Conservation (phyloP, 2,797 vertebrate genomes). For the Denticeps clupeoides region DNA sequence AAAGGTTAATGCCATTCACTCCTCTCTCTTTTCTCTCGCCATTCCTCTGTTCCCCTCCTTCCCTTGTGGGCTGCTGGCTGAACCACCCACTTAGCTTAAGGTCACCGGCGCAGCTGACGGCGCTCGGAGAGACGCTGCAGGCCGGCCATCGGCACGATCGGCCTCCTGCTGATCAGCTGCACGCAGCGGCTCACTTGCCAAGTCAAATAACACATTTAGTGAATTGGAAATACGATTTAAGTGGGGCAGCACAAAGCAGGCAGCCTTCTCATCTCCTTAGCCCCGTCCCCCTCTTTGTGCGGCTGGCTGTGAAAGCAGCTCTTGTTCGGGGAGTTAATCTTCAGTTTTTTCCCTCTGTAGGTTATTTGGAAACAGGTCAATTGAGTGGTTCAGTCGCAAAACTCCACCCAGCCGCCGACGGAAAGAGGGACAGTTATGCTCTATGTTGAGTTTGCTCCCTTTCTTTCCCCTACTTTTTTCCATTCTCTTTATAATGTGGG, state of each 20-base stretch:
- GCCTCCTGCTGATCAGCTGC: conserved; percentile 79
- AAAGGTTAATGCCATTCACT: conserved; percentile 79
- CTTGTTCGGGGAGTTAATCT: conserved; percentile 80
- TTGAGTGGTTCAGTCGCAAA: conserved; percentile 64
- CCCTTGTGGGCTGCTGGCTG: conserved; percentile 51
- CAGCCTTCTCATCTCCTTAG: conserved; percentile 75
- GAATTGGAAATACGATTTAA: conserved; percentile 92
- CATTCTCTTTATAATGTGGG: conserved; percentile 30
- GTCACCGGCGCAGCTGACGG: conserved; percentile 81
- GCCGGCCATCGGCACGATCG: conserved; percentile 81
- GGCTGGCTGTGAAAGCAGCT: conserved; percentile 75
- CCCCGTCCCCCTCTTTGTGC: conserved; percentile 71
- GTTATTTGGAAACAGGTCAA: conserved; percentile 93
- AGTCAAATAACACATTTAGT: conserved; percentile 96
- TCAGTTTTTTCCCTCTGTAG: conserved; percentile 60
- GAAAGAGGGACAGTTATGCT: conserved; percentile 53
- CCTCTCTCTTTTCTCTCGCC: conserved; percentile 48
- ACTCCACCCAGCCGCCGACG: conserved; percentile 66
- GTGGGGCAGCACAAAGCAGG: conserved; percentile 76
- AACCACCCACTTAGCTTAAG: conserved; percentile 90
- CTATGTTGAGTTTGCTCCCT: conserved; percentile 44
- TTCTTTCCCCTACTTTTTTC: conserved; percentile 16
- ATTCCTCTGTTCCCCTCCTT: conserved; percentile 40
- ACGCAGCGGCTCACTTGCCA: conserved; percentile 82
- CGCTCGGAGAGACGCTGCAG: conserved; percentile 71